Percentiles rank a stretch among this genome's conserved stretches.
Conservation (phyloP, 2,113 vertebrate species). For the Spea multiplicata region DNA sequence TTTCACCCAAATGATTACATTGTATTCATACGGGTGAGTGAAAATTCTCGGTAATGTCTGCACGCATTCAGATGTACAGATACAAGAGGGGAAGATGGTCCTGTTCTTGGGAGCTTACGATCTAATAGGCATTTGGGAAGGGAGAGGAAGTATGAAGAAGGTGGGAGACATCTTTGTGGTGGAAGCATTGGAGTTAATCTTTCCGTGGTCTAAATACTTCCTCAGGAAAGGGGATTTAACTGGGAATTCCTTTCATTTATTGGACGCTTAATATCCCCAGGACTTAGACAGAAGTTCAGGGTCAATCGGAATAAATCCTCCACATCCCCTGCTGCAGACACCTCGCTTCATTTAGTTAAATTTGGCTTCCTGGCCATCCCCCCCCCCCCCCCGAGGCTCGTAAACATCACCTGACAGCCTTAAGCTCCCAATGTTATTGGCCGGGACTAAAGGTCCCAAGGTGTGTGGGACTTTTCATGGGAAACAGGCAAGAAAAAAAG, state of each 20-base stretch:
- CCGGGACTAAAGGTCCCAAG: conserved; percentile 6
- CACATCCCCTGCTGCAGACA: conserved; percentile 10
- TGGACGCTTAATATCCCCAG: conserved; percentile 22
- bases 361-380: neutral
- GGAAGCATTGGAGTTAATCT: conserved; percentile 1
- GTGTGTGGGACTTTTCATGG: conserved; percentile 9
- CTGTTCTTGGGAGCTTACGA: no score
- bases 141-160: no score
- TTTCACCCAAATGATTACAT: no score
- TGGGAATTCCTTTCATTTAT: conserved; percentile 2
- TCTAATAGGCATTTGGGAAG: no score
- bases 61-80: no score
- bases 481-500: neutral
- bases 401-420: conserved; percentile 36
- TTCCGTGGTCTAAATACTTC: conserved; percentile 6
- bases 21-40: no score
- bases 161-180: no score
- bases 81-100: no score
- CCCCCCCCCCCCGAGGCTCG: conserved; percentile 1
- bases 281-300: conserved; percentile 16
- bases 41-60: no score
- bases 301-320: conserved; percentile 29
- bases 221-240: neutral
- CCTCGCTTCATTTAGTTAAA: conserved; percentile 7
- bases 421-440: neutral